Percentiles rank a stretch among this genome's conserved stretches.
Conservation (phyloP, 2,888 invertebrate species). For the Pandemis heparana region DNA sequence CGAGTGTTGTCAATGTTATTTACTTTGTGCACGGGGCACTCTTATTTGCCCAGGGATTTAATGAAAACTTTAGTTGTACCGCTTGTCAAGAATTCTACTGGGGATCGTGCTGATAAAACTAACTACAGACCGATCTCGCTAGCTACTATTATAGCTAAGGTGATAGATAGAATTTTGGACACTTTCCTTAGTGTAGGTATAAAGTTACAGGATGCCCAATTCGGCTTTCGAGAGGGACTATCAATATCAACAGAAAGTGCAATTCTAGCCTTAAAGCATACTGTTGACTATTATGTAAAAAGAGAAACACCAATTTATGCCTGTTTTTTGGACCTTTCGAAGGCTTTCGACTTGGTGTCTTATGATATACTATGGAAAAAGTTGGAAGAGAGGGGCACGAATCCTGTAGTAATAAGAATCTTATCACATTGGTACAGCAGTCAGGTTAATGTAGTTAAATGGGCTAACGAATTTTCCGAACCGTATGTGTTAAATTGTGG, state of each 20-base stretch:
- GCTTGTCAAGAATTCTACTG: slow-evolving; percentile 1
- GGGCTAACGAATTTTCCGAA: background rate
- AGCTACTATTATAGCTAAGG: background rate
- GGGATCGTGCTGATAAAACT: background rate
- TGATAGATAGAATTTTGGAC: background rate
- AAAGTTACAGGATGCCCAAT: background rate
- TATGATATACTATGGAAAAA: background rate
- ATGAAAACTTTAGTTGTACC: slow-evolving; percentile 2
- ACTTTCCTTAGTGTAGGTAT: background rate
- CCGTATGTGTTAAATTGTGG: no score
- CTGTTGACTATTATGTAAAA: no score
- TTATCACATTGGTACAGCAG: background rate
- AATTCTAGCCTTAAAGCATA: no score
- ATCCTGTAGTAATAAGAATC: background rate
- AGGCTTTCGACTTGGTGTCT: background rate
- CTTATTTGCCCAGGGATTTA: background rate
- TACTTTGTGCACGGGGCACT: background rate
- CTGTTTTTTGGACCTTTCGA: background rate
- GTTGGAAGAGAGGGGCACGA: background rate
- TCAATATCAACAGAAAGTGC: slow-evolving; percentile 8
- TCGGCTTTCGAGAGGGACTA: background rate
- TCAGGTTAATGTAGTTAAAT: background rate
- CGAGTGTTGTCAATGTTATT: slow-evolving; percentile 3
- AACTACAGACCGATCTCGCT: no score
- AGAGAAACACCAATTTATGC: background rate